These are phyloP conservation scores for Ivindomyrus marchei DNA, from an alignment of 2,113 vertebrate species.

Conservation along the genomic window DNA sequence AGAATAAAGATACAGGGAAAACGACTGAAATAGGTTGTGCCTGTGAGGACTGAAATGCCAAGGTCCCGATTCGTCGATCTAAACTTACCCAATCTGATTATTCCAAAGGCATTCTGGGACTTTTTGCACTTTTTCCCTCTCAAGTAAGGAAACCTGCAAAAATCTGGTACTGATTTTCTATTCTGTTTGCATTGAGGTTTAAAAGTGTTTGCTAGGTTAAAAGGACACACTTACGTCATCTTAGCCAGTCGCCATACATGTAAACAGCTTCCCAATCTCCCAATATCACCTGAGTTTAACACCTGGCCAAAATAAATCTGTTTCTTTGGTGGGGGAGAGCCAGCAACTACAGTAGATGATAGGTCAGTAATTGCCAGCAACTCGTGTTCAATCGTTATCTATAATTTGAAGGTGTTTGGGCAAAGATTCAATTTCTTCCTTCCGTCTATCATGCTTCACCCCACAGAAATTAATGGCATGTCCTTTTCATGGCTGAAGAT, in stretches of 20 bases:
- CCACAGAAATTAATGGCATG: neutral
- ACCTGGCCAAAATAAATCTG: neutral
- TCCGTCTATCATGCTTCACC: neutral
- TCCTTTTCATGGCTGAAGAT: slow-evolving; percentile 5
- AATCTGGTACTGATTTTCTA: neutral
- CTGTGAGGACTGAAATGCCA: neutral
- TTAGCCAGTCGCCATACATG: neutral
- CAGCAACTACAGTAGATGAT: neutral
- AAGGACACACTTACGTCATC: neutral
- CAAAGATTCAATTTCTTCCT: neutral
- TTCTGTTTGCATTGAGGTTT: neutral
- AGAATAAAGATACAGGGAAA: neutral
- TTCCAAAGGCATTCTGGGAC: neutral
- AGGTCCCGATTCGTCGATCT: neutral
- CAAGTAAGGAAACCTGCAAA: neutral
- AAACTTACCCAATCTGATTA: neutral
- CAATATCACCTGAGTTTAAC: neutral
- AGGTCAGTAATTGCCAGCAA: neutral
- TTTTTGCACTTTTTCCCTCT: neutral
- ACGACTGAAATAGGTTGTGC: neutral
- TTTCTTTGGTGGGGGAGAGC: neutral
- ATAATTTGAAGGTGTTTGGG: neutral
- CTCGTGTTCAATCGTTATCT: neutral
- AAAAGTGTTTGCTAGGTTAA: neutral
- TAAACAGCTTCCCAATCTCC: neutral